These are phyloP conservation scores for Drosophila mauritiana DNA, from an alignment of 1,140 invertebrate genomes.

Conservation along the genomic window DNA sequence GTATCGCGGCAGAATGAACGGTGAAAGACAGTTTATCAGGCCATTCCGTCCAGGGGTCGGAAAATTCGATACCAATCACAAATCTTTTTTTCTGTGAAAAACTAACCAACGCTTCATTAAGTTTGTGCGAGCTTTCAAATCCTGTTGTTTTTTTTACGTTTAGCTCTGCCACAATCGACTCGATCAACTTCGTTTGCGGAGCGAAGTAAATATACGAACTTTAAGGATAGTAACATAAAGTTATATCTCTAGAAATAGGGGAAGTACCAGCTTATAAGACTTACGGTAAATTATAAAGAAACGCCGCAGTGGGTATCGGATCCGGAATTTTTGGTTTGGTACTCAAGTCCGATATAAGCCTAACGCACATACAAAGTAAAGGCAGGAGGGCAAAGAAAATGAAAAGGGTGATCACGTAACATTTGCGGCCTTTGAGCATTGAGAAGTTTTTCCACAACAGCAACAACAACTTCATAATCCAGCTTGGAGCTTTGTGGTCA, in stretches of 20 bases:
- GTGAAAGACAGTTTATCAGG: conserved; percentile 4
- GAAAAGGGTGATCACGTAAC: neutral
- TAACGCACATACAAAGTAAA: neutral
- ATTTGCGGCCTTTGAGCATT: neutral
- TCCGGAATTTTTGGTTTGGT: neutral
- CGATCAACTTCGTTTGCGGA: neutral
- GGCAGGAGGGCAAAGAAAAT: neutral
- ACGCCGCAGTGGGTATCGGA: neutral
- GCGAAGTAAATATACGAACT: neutral
- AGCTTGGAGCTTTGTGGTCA: neutral
- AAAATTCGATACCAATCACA: conserved; percentile 18
- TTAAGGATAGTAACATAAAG: neutral
- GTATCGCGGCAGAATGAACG: neutral
- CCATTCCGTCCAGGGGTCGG: neutral
- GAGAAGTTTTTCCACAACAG: conserved; percentile 13
- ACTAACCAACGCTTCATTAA: neutral
- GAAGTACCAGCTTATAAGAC: neutral
- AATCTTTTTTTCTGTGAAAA: neutral
- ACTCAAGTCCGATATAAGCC: neutral
- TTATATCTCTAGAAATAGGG: neutral
- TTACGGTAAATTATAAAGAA: neutral
- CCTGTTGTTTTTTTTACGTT: neutral
- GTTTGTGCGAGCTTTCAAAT: neutral
- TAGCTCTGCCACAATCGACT: neutral
- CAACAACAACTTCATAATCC: neutral